A percentile compares a stretch with the other conserved stretches of the same genome.
Evolutionary conservation across 2,888 invertebrate genomes (phyloP).

Genomic region (Dryococelus australis): DNA sequence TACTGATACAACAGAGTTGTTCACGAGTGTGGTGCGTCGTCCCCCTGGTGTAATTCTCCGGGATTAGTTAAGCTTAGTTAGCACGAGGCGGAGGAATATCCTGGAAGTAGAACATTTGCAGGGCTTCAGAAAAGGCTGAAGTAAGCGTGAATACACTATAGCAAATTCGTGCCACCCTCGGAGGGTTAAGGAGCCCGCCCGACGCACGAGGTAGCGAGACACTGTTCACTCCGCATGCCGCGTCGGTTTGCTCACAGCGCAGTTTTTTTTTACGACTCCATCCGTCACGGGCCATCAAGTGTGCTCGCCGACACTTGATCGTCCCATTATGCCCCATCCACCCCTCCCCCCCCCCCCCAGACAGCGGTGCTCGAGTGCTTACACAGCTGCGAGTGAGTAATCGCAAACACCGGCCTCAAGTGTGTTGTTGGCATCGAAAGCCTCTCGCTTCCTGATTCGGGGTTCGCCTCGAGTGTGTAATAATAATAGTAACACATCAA

Average conservation of each 20-base stretch:
- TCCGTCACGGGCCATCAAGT: neutral
- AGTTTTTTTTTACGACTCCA: neutral
- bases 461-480: neutral
- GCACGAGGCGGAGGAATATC: too few relatives aligned
- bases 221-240: neutral
- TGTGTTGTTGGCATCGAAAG: neutral
- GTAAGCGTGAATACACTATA: too few relatives aligned
- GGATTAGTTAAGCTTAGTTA: too few relatives aligned
- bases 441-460: neutral
- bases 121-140: too few relatives aligned
- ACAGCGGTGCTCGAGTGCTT: neutral
- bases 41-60: too few relatives aligned
- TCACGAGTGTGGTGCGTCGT: too few relatives aligned
- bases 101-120: too few relatives aligned
- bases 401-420: slow-evolving; percentile 7
- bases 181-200: too few relatives aligned
- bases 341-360: slow-evolving; percentile 32
- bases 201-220: too few relatives aligned
- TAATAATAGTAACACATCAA: slow-evolving; percentile 19
- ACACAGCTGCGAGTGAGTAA: slow-evolving; percentile 8
- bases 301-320: slow-evolving; percentile 37
- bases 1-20: too few relatives aligned
- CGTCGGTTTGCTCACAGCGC: neutral
- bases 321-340: slow-evolving; percentile 44
- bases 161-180: too few relatives aligned